These are phyloP conservation scores for Dunckerocampus dactyliophorus DNA, from an alignment of 2,113 vertebrate species.

Conservation along the genomic window DNA sequence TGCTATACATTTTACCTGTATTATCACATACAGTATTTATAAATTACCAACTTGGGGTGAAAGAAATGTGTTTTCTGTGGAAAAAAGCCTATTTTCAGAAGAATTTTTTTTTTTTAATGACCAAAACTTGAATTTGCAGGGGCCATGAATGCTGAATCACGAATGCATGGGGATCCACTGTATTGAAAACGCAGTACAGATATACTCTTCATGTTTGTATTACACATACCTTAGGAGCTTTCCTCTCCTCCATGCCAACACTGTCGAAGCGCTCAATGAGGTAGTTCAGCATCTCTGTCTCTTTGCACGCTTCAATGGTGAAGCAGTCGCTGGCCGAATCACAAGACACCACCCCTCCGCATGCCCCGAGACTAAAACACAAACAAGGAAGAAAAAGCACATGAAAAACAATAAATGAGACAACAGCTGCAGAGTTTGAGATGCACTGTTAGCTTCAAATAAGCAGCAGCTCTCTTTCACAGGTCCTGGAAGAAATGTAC, in stretches of 20 bases:
- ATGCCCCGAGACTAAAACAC: conserved; percentile 66
- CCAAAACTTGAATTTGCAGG: too few species aligned
- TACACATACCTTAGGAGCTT: conserved; percentile 91
- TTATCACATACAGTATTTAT: too few species aligned
- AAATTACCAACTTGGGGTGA: too few species aligned
- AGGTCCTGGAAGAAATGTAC: conserved; percentile 48
- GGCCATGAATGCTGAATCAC: too few species aligned
- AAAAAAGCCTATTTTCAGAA: too few species aligned
- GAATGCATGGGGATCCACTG: too few species aligned
- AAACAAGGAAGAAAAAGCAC: conserved; percentile 3
- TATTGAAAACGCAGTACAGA: neutral
- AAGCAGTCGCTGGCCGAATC: conserved; percentile 92
- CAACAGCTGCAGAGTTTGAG: neutral
- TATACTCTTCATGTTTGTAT: neutral
- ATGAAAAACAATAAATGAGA: neutral
- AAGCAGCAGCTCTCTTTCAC: conserved; percentile 26
- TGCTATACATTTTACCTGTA: too few species aligned
- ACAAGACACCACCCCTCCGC: conserved; percentile 78
- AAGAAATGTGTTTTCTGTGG: too few species aligned
- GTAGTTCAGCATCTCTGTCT: conserved; percentile 99
- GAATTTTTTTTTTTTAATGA: too few species aligned
- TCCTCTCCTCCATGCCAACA: conserved; percentile 98
- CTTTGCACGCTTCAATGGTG: conserved; percentile 93
- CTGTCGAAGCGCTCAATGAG: conserved; percentile 99
- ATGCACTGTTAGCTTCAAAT: neutral